Evolutionary conservation across 2,888 invertebrate species (phyloP), one percentile per base, ranked within the genome.

Genomic region (Patella caerulea): DNA sequence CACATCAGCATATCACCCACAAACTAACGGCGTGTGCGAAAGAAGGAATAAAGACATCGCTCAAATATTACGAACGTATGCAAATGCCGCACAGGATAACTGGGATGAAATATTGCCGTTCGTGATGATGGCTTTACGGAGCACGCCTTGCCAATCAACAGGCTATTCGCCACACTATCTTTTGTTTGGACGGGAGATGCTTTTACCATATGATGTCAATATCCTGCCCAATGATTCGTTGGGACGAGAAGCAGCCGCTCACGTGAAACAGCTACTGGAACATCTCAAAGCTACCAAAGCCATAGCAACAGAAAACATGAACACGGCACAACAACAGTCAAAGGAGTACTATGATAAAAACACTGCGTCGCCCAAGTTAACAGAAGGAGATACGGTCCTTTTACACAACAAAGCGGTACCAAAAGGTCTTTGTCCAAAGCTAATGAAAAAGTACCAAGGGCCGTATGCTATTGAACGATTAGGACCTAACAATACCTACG

Each of bases 401-500:
- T 19, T 78, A 24, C 65, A 54, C 15, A 70, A 71, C 34, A 69
- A 34, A 4, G 75, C 79, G 34, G 72, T 74, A 52, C 75, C 75
- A 5, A 71, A 73, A 14, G 81, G 81, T 3, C 19, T 70, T 9
- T 79, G 79, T 19, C 71, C 76, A 7, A 79, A 81, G 56, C 71
- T 81, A 5, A 70, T 54, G 71, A 73, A 54, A 15, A 76, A 76
- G 56, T 65, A 45, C 53, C 17, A 56, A 71, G 65, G 74, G 1
- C 76, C 81, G 2, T 78, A 71, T 19, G 71, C 29, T 15, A 79
- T 79, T 65, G 24, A 34, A 9, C 73, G 69, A 34, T n/a, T 79
- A 5, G 81, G 81, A 45, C 77, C 77, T 17, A 79, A 79, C 52
- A 77, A 71, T n/a, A 81, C 76, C 15, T 78, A 77, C 45, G 54